Evolutionary conservation across 2,113 vertebrate genomes (phyloP), one percentile per base, ranked within the genome.

Genomic region (Eurypyga helias): DNA sequence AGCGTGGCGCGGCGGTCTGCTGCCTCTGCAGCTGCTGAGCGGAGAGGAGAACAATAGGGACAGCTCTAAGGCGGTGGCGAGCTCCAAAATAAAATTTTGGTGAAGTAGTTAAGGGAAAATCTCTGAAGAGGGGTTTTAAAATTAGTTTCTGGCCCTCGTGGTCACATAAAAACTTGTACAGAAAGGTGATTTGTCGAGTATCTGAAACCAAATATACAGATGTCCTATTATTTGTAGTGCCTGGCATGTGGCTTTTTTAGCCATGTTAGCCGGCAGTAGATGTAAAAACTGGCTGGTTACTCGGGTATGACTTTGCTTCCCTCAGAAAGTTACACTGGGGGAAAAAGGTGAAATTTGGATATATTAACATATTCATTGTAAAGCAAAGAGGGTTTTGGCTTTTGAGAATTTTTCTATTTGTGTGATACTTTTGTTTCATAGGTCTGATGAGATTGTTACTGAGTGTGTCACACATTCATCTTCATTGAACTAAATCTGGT

Each of bases 1-100:
- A 2, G 34, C 5, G 20, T 25, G 13, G 31, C 24, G 6, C 1
- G 4, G 20, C 12, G 4, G 10, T 7, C 41, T 33, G 13, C 2
- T 41, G n/a, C 60, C 19, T 18, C 18, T 10, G 36, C 46, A 7
- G 4, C 36, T 45, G 3, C 11, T 75, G 0, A 23, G 25, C 28
- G 16, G 23, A 66, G 51, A 38, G 20, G 3, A 31, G 11, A 12
- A 36, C 7, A 0, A 11, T 4, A 60, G 48, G 11, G 8, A 5
- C 3, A 33, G 6, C 14, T 10, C 41, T 8, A 48, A 49, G 8
- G 41, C 10, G 13, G 7, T 8, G 14, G 25, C 0, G 9, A 83
- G 10, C 23, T 51, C 49, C 31, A 20, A 43, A 20, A 43, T 26
- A 65, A 31, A 24, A 8, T 43, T 88, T 54, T 11, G 10, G 17